Evolutionary conservation across 2,888 invertebrate genomes (phyloP), one percentile per base, ranked within the genome.

Genomic region (Trimorus sp.): DNA sequence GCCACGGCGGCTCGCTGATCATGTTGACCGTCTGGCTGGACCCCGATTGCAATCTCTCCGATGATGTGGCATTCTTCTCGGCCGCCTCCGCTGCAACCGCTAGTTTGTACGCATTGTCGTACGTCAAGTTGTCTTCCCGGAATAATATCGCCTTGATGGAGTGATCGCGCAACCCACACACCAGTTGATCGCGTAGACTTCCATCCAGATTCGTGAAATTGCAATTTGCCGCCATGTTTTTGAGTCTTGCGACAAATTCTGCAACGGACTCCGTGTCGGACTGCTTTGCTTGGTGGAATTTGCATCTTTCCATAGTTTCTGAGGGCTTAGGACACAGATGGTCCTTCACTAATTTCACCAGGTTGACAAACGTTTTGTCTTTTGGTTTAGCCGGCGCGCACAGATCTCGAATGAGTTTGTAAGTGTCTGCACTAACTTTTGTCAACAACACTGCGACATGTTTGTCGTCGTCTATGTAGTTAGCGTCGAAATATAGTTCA

Each of bases 261-360:
- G 26, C 26, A 4, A 26, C 26, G 26, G 26, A 26, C 26, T 26
- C 26, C 26, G 26, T 26, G 4, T 4, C 26, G 2, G 42, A 42
- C 26, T 78, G 71, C 12, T 54, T 14, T 15, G 60, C 71, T 36
- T 65, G 38, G 11, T 59, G 15, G 15, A 71, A 78, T 9, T 60
- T 73, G 36, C 68, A 81, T 14, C 84, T 56, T 37, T 82, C 84
- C 76, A 83, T 82, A 15, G 79, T 54, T 48, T 73, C 75, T 3
- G 79, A 76, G 9, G 76, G 75, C 71, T 78, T 78, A 3, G 85
- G 85, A 16, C 73, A 74, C 12, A 80, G 63, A 70, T 84, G 84
- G 0, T 84, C 63, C 0, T 71, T 56, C 63, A 86, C 66, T 36
- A 74, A 1, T 58, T 82, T 71, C 6, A 83, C 70, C 14, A 85